A percentile compares a stretch with the other conserved stretches of the same genome.
Evolutionary conservation across 2,113 vertebrate species (phyloP).

Genomic region (Cavia aperea): DNA sequence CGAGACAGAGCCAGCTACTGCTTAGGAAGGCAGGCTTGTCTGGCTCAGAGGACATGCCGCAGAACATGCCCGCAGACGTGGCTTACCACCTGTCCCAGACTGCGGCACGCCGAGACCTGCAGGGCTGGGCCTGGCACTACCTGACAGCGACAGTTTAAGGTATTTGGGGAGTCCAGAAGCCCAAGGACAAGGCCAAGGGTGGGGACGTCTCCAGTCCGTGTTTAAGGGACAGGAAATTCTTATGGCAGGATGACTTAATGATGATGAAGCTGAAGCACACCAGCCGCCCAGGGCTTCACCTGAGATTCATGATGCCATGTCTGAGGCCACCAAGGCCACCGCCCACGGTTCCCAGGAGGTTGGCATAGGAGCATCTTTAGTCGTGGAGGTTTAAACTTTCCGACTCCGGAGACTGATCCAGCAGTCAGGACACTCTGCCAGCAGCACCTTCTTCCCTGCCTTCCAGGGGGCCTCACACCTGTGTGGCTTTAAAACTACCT

Average conservation of each 20-base stretch:
- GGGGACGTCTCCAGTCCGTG: neutral
- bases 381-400: neutral
- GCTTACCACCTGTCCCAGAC: neutral
- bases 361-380: too few relatives aligned
- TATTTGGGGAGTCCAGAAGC: neutral
- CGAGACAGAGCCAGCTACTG: neutral
- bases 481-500: neutral
- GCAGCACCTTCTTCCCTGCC: neutral
- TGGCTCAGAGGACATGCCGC: neutral
- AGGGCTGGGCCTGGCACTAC: neutral
- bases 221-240: conserved; percentile 55
- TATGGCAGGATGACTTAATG: conserved; percentile 51
- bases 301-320: neutral
- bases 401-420: neutral
- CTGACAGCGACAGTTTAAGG: neutral
- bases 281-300: neutral
- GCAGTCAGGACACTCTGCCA: neutral
- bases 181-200: neutral
- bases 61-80: neutral
- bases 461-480: too few relatives aligned
- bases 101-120: neutral
- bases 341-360: neutral
- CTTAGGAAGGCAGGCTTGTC: neutral
- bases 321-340: neutral
- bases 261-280: neutral